Conservation (phyloP, 2,113 vertebrate genomes). For the Haemorhous mexicanus region DNA sequence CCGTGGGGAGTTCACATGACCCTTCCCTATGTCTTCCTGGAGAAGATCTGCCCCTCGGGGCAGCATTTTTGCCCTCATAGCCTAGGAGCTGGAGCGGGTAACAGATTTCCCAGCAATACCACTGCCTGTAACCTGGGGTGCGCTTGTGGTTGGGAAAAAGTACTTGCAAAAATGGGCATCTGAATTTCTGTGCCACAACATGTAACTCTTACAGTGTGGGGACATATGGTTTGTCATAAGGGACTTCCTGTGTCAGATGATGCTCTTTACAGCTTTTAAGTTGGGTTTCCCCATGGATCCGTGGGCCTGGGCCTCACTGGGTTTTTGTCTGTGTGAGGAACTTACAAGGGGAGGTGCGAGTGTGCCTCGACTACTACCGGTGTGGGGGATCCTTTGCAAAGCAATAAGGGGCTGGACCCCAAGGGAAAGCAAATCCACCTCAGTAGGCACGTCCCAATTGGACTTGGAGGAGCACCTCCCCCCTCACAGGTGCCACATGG, state of each 20-base stretch:
- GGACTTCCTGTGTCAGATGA: background rate
- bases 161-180: background rate
- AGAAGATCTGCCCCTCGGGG: background rate
- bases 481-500: background rate
- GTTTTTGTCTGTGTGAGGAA: background rate
- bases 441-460: background rate
- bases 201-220: background rate
- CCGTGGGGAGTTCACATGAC: background rate
- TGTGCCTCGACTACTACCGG: background rate
- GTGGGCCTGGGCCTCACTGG: background rate
- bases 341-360: rapidly evolving
- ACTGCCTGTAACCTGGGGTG: background rate
- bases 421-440: background rate
- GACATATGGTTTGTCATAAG: background rate
- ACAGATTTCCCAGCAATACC: background rate
- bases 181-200: background rate
- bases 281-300: background rate
- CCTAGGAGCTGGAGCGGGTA: background rate
- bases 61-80: background rate
- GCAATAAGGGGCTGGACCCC: background rate
- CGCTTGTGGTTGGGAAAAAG: background rate
- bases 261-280: background rate
- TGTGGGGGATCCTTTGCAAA: background rate
- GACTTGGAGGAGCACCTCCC: background rate
- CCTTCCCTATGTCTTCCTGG: background rate